Evolutionary conservation across 2,797 vertebrate species (phyloP).

Genomic region (Microctenopoma stevenorrisi): DNA sequence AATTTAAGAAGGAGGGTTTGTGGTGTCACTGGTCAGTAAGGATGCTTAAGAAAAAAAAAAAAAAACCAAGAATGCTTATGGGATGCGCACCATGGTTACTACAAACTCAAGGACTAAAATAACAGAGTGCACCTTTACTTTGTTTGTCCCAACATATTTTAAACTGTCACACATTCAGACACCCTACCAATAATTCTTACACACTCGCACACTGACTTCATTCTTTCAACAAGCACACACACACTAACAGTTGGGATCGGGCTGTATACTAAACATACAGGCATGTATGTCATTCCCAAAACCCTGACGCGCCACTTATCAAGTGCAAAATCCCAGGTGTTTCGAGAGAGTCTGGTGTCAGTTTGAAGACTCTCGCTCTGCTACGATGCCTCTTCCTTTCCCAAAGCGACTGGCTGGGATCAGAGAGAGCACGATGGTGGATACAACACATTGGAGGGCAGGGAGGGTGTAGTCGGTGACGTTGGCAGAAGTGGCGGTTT

Average conservation of each 20-base stretch:
- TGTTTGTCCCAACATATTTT: constrained; percentile 26
- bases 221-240: constrained; percentile 22
- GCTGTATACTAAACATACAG: constrained; percentile 50
- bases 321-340: constrained; percentile 69
- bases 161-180: constrained; percentile 1
- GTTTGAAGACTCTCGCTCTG: constrained; percentile 42
- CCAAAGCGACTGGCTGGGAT: constrained; percentile 24
- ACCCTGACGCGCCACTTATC: constrained; percentile 73
- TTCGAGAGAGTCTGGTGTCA: constrained; percentile 44
- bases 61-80: constrained; percentile 26
- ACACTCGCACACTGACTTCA: neutral
- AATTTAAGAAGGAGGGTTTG: neutral
- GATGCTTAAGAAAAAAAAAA: constrained; percentile 15
- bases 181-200: constrained; percentile 1
- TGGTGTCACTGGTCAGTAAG: constrained; percentile 33
- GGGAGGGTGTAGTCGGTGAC: constrained; percentile 45
- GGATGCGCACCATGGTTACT: constrained; percentile 29
- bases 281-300: constrained; percentile 46
- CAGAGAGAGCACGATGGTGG: constrained; percentile 36
- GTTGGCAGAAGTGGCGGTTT: constrained; percentile 68
- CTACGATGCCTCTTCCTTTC: constrained; percentile 30
- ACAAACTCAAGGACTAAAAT: constrained; percentile 29
- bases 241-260: constrained; percentile 22
- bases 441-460: constrained; percentile 29
- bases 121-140: constrained; percentile 54